Evolutionary conservation across 2,888 invertebrate genomes (phyloP).

Genomic region (Agriotes lineatus): DNA sequence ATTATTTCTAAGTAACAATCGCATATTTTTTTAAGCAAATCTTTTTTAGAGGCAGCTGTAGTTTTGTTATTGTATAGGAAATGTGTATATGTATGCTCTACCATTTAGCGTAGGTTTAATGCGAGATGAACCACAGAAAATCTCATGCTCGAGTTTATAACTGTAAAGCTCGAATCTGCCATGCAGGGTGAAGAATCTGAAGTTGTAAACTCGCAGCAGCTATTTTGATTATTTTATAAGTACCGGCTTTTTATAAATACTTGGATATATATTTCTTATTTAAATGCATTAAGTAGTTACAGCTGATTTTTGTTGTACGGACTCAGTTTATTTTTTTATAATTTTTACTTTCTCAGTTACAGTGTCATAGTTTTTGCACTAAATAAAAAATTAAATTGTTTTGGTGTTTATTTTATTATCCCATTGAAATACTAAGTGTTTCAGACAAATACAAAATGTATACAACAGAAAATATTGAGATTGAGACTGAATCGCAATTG

Average conservation of each 20-base stretch:
- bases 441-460: too few species aligned
- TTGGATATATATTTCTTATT: slow-evolving; percentile 29
- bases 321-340: slow-evolving; percentile 57
- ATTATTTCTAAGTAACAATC: slow-evolving; percentile 19
- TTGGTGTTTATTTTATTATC: too few species aligned
- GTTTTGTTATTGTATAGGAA: slow-evolving; percentile 42
- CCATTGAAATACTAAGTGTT: too few species aligned
- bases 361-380: slow-evolving; percentile 60
- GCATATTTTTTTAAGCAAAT: slow-evolving; percentile 28
- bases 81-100: slow-evolving; percentile 38
- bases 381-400: slow-evolving; percentile 53
- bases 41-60: slow-evolving; percentile 40
- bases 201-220: slow-evolving; percentile 18
- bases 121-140: slow-evolving; percentile 2
- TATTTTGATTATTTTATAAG: slow-evolving; percentile 24
- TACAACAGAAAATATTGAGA: too few species aligned
- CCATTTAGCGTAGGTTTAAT: slow-evolving; percentile 26
- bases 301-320: slow-evolving; percentile 34
- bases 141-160: slow-evolving; percentile 23
- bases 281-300: slow-evolving; percentile 35
- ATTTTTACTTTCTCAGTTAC: slow-evolving; percentile 55
- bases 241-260: slow-evolving; percentile 32
- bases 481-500: too few species aligned
- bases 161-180: background rate
- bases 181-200: background rate